Conservation (phyloP, 1,140 invertebrate genomes). For the Bombus polaris region DNA sequence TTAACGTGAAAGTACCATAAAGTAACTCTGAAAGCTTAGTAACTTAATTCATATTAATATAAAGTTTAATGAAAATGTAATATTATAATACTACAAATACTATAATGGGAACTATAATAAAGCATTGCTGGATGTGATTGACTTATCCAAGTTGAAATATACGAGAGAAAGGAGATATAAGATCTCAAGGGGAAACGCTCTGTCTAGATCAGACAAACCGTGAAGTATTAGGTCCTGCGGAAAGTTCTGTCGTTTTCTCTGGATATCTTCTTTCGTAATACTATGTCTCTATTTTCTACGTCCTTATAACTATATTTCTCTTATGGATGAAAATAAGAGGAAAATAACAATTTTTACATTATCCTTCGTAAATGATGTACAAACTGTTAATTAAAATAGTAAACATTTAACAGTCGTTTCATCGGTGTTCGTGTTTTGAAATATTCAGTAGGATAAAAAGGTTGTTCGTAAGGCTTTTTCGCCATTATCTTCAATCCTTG, state of each 20-base stretch:
- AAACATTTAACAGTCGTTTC: background rate
- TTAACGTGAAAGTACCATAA: background rate
- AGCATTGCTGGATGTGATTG: background rate
- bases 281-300: background rate
- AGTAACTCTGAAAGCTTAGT: background rate
- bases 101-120: background rate
- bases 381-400: background rate
- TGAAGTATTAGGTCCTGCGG: background rate
- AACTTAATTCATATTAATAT: background rate
- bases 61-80: background rate
- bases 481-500: background rate
- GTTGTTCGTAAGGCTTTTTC: background rate
- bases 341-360: background rate
- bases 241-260: background rate
- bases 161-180: background rate
- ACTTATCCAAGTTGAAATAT: background rate
- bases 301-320: background rate
- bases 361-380: background rate
- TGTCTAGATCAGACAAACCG: background rate
- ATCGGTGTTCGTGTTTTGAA: background rate
- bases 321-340: background rate
- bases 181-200: background rate
- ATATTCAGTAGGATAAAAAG: background rate
- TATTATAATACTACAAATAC: too few relatives aligned
- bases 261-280: background rate